phyloP scores from a whole-genome alignment of 1,140 invertebrate species.

The Drosophila ogumai region DNA sequence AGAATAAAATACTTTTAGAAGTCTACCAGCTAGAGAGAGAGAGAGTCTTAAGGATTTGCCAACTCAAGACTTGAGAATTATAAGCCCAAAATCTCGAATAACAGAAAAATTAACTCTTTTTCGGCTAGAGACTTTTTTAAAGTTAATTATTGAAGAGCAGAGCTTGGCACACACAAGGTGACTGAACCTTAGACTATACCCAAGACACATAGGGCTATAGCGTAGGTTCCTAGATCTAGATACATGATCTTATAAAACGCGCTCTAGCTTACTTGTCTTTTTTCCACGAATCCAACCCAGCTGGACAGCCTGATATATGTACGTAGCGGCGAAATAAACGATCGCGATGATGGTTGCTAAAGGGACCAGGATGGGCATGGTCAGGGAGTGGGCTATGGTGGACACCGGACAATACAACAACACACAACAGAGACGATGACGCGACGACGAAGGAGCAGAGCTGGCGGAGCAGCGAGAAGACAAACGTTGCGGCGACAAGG shows the following conservation, averaged over 20 bases:
- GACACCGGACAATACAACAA: slow-evolving; percentile 20
- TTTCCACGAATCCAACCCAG: slow-evolving; percentile 40
- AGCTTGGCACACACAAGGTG: background rate
- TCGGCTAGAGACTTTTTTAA: no score
- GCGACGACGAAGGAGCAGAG: slow-evolving; percentile 68
- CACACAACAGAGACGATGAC: slow-evolving; percentile 37
- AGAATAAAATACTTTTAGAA: no score
- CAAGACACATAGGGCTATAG: background rate
- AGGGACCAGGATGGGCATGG: slow-evolving; percentile 20
- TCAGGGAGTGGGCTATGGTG: background rate
- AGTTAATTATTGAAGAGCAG: background rate
- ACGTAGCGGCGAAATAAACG: slow-evolving; percentile 50
- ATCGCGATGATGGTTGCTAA: slow-evolving; percentile 48
- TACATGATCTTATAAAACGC: slow-evolving; percentile 18
- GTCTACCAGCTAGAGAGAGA: background rate
- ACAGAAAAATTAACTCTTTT: background rate
- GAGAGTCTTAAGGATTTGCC: no score
- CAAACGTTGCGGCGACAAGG: slow-evolving; percentile 80
- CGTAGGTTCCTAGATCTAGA: slow-evolving; percentile 23
- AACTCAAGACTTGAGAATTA: no score
- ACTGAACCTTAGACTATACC: background rate
- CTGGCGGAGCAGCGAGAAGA: slow-evolving; percentile 69
- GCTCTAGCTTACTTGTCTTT: slow-evolving; percentile 1
- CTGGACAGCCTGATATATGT: slow-evolving; percentile 62
- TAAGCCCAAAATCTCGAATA: background rate